A percentile compares a stretch with the other conserved stretches of the same genome.
phyloP scores from a whole-genome alignment of 2,888 invertebrate species.

The Folsomia manolachei region DNA sequence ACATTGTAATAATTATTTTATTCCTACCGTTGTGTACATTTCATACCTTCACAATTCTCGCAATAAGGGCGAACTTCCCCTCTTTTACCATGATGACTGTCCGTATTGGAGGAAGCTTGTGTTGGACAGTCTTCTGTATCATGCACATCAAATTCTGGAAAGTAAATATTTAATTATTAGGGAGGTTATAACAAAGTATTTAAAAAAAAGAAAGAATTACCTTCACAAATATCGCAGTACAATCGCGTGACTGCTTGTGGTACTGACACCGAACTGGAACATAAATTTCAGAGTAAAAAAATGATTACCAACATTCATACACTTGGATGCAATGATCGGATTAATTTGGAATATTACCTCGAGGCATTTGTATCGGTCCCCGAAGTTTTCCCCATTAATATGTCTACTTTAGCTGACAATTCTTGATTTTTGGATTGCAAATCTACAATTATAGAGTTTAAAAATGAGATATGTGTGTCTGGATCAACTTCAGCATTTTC shows the following conservation, averaged over 20 bases:
- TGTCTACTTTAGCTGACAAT: conserved; percentile 70
- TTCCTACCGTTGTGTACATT: not conserved
- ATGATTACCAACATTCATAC: too few species aligned
- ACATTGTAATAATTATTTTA: conserved; percentile 36
- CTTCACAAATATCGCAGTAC: conserved; percentile 98
- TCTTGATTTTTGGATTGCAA: conserved; percentile 90
- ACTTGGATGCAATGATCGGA: too few species aligned
- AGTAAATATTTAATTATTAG: too few species aligned
- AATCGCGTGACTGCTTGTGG: conserved; percentile 61
- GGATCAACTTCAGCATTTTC: not conserved
- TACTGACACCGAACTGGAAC: too few species aligned
- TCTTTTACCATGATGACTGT: conserved; percentile 55
- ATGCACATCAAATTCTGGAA: conserved; percentile 90
- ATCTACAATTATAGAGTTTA: conserved; percentile 95
- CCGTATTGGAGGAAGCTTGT: conserved; percentile 64
- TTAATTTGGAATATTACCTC: too few species aligned
- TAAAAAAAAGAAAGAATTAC: too few species aligned
- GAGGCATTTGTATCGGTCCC: too few species aligned
- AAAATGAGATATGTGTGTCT: conserved; percentile 65
- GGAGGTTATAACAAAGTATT: too few species aligned
- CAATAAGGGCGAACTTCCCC: conserved; percentile 72
- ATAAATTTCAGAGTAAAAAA: too few species aligned
- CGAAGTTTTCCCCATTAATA: conserved; percentile 29
- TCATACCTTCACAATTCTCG: conserved; percentile 82
- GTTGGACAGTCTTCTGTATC: conserved; percentile 96